Evolutionary conservation across 2,888 invertebrate genomes (phyloP), one percentile per base, ranked within the genome.

Genomic region (Chironomus riparius): DNA sequence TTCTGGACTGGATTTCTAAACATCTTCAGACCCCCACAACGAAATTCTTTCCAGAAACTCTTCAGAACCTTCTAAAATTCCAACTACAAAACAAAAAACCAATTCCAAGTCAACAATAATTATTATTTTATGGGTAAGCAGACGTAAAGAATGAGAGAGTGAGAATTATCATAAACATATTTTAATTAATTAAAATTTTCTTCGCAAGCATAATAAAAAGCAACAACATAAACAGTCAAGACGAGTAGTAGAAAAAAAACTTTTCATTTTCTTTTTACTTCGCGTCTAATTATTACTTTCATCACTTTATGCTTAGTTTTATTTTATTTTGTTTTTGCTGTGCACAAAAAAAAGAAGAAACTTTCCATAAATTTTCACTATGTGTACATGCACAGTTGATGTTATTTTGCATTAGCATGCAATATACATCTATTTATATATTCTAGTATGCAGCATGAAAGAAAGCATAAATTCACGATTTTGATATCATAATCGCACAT

Each of bases 281-380:
- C 22, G 65, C 65, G 65, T 65, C 65, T 65, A 65, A 65, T 65
- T 65, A 65, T 65, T 65, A 24, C 65, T 65, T 65, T 65, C 65
- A 65, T 65, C 65, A 24, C 24, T 21, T 56, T 56, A 56, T 56
- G 38, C 38, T 38, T 38, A 38, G 38, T 38, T 56, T 56, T 56
- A 56, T 38, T 56, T 56, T 56, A 56, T 56, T 21, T 13, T 65
- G 22, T 65, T 65, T 21, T 24, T 21, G 21, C 50, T 47, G 70
- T 5, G 0, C 22, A 10, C 48, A 47, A 69, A 47, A n/a, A 38
- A n/a, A 22, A 18, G 65, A 65, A 38, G 38, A 70, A 70, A 50
- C 70, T 70, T 70, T 70, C 70, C 47, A 47, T 22, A 70, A 22
- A 47, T 70, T 70, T 70, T 70, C 70, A 47, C 48, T 50, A 13